Evolutionary conservation across 2,113 vertebrate species (phyloP).

Genomic region (Spizaetus ornatus): DNA sequence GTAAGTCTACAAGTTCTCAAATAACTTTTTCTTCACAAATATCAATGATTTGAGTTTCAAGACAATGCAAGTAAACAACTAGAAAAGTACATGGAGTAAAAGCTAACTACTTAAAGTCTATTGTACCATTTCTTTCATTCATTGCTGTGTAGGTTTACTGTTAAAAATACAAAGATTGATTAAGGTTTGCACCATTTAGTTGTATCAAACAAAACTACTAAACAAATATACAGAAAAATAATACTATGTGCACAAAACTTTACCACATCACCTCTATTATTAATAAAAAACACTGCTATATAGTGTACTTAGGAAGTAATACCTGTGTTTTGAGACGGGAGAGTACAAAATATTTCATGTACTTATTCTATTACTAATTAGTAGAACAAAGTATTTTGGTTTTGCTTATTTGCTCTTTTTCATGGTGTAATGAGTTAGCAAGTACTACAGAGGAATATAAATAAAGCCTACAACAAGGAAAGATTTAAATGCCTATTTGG

Average conservation of each 20-base stretch:
- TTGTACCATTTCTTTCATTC: background rate
- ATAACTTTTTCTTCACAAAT: background rate
- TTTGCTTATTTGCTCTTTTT: background rate
- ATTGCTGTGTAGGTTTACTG: background rate
- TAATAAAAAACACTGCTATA: background rate
- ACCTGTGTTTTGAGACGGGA: background rate
- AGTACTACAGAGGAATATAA: background rate
- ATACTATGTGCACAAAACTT: background rate
- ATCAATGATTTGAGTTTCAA: background rate
- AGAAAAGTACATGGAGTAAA: background rate
- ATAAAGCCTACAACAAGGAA: background rate
- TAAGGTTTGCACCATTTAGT: background rate
- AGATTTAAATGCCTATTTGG: background rate
- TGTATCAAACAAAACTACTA: background rate
- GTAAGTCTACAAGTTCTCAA: background rate
- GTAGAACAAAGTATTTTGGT: background rate
- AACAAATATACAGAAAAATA: background rate
- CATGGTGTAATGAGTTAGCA: background rate
- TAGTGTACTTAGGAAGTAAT: background rate
- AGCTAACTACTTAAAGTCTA: background rate
- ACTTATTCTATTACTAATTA: background rate
- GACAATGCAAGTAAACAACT: background rate
- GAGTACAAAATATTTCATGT: background rate
- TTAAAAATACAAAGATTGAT: background rate
- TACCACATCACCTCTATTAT: background rate